Evolutionary conservation across 2,888 invertebrate species (phyloP).

Genomic region (Atethmia centrago): DNA sequence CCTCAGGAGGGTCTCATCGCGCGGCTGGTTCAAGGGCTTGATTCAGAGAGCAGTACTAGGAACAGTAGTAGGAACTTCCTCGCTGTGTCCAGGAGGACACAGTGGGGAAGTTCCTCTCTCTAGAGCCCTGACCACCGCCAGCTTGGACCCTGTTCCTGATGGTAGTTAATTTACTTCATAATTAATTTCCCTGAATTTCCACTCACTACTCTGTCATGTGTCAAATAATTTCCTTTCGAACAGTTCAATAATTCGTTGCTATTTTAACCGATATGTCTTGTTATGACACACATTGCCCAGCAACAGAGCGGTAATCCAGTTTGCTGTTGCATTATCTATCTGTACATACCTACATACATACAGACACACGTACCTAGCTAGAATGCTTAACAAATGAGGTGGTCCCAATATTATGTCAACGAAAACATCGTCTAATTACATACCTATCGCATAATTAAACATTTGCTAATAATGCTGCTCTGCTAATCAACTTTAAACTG

Average conservation of each 20-base stretch:
- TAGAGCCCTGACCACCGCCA: too few relatives aligned
- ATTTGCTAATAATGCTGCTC: conserved; percentile 21
- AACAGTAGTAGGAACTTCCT: too few relatives aligned
- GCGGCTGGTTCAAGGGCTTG: too few relatives aligned
- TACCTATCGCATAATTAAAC: conserved; percentile 15
- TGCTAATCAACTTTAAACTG: conserved; percentile 9
- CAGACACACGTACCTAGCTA: neutral
- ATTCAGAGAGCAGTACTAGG: too few relatives aligned
- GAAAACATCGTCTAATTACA: conserved; percentile 13
- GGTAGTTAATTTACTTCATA: too few relatives aligned
- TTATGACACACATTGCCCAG: neutral
- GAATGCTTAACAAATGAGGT: conserved; percentile 18
- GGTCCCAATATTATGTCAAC: conserved; percentile 24
- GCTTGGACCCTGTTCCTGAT: too few relatives aligned
- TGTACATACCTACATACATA: neutral
- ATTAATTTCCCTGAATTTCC: too few relatives aligned
- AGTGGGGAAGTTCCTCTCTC: too few relatives aligned
- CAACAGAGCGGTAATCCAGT: conserved; percentile 8
- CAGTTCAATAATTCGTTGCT: neutral
- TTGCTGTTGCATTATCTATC: conserved; percentile 29
- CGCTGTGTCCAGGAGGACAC: too few relatives aligned
- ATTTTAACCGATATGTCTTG: conserved; percentile 5
- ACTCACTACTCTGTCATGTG: neutral
- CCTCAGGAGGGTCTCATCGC: too few relatives aligned
- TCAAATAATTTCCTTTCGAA: neutral